Conservation (phyloP, 2,797 vertebrate genomes). For the Eulemur rubriventer region DNA sequence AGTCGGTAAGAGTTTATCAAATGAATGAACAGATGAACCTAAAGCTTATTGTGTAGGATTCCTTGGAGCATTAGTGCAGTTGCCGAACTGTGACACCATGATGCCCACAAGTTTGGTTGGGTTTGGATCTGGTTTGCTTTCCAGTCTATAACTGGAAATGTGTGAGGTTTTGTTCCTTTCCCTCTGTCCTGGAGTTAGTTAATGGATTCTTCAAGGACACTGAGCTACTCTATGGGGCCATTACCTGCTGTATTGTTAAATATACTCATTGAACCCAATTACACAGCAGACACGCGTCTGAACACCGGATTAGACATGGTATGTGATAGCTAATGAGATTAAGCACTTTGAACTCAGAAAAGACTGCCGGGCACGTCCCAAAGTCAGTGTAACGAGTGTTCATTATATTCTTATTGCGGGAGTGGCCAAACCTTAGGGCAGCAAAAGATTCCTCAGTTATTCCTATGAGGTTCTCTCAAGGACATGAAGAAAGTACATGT, state of each 20-base stretch:
- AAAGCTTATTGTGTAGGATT: neutral
- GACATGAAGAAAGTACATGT: neutral
- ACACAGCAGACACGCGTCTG: conserved; percentile 28
- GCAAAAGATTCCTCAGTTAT: neutral
- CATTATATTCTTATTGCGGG: conserved; percentile 48
- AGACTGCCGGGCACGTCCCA: neutral
- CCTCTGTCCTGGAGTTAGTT: neutral
- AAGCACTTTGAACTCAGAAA: conserved; percentile 63
- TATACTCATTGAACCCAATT: conserved; percentile 33
- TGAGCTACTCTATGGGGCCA: neutral
- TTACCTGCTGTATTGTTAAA: conserved; percentile 42
- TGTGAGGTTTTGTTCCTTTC: conserved; percentile 11
- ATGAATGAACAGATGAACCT: neutral
- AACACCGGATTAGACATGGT: conserved; percentile 57
- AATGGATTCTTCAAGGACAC: conserved; percentile 44
- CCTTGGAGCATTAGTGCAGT: neutral
- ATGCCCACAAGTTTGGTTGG: neutral
- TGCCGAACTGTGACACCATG: neutral
- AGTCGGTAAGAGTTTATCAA: neutral
- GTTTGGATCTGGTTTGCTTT: conserved; percentile 31
- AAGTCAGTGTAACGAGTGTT: conserved; percentile 10
- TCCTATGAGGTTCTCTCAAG: conserved; percentile 41
- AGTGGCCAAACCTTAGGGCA: neutral
- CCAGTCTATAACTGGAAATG: neutral
- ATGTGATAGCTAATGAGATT: conserved; percentile 62